A percentile compares a stretch with the other conserved stretches of the same genome.
phyloP scores from a whole-genome alignment of 2,113 vertebrate genomes.

The Macquaria australasica region DNA sequence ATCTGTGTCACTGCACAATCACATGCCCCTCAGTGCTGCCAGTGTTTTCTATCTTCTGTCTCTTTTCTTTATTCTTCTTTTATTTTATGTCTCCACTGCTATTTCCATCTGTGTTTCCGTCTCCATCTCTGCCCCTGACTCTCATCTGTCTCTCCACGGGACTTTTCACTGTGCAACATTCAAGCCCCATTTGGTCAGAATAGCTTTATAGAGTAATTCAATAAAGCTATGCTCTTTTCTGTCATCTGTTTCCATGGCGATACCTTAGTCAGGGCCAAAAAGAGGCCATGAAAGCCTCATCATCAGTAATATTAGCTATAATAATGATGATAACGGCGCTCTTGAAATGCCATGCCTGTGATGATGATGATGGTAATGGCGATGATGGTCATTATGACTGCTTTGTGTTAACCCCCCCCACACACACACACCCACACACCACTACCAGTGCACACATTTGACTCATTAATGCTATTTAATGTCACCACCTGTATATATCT shows the following conservation, averaged over 20 bases:
- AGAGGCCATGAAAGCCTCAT: slow-evolving; percentile 73
- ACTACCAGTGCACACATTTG: slow-evolving; percentile 24
- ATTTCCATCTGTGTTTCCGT: slow-evolving; percentile 18
- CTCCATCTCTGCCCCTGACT: slow-evolving; percentile 13
- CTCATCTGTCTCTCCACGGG: slow-evolving; percentile 42
- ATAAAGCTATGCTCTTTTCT: slow-evolving; percentile 76
- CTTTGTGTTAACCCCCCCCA: slow-evolving; percentile 60
- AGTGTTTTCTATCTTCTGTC: slow-evolving; percentile 36
- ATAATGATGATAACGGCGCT: slow-evolving; percentile 82
- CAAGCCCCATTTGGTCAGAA: slow-evolving; percentile 80
- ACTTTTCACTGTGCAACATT: slow-evolving; percentile 61
- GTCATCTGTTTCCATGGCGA: slow-evolving; percentile 83
- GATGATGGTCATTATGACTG: slow-evolving; percentile 68
- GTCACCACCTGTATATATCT: slow-evolving; percentile 27
- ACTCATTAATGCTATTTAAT: slow-evolving; percentile 53
- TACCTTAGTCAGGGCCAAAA: slow-evolving; percentile 75
- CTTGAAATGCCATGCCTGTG: slow-evolving; percentile 77
- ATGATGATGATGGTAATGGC: slow-evolving; percentile 73
- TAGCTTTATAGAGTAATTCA: slow-evolving; percentile 77
- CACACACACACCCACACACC: slow-evolving; percentile 10
- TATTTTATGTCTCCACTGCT: slow-evolving; percentile 23
- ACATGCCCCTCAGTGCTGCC: slow-evolving; percentile 50
- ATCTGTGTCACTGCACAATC: slow-evolving; percentile 48
- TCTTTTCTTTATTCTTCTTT: slow-evolving; percentile 19
- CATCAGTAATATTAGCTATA: slow-evolving; percentile 83